These are phyloP conservation scores for Polyergus mexicanus DNA, from an alignment of 1,140 invertebrate genomes.

Conservation along the genomic window DNA sequence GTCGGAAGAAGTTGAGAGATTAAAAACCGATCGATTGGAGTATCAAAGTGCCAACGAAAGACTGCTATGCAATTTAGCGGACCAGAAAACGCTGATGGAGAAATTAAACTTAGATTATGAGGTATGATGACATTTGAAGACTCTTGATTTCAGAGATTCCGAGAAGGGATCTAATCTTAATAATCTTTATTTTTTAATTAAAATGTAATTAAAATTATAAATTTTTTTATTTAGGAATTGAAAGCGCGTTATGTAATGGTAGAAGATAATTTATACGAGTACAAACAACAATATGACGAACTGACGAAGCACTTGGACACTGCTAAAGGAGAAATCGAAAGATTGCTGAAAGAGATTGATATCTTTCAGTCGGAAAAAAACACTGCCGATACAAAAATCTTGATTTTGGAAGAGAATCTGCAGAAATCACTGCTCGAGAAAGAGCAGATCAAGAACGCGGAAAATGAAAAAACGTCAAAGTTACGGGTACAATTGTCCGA, in stretches of 20 bases:
- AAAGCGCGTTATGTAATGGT: slow-evolving; percentile 66
- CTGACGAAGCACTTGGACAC: slow-evolving; percentile 72
- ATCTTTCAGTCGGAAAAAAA: slow-evolving; percentile 77
- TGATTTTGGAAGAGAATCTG: slow-evolving; percentile 77
- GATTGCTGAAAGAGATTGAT: slow-evolving; percentile 78
- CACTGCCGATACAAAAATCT: slow-evolving; percentile 75
- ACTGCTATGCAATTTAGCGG: slow-evolving; percentile 75
- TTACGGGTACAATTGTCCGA: slow-evolving; percentile 74
- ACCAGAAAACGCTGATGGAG: slow-evolving; percentile 73
- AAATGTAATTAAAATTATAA: background rate
- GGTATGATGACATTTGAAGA: slow-evolving; percentile 66
- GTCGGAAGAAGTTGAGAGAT: slow-evolving; percentile 65
- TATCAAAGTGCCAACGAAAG: slow-evolving; percentile 71
- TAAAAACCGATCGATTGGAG: slow-evolving; percentile 62
- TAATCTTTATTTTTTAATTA: slow-evolving; percentile 11
- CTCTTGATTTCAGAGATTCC: background rate
- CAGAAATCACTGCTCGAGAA: slow-evolving; percentile 69
- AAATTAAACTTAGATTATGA: slow-evolving; percentile 78
- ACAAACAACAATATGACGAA: slow-evolving; percentile 61
- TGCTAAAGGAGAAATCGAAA: slow-evolving; percentile 76
- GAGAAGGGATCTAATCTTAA: background rate
- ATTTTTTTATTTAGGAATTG: slow-evolving; percentile 68
- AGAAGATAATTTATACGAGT: slow-evolving; percentile 64
- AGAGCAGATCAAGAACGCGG: slow-evolving; percentile 68
- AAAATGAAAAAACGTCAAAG: slow-evolving; percentile 69